Base-by-base conservation (phyloP, 2,888 invertebrate genomes). In the Eilema sororculum region DNA sequence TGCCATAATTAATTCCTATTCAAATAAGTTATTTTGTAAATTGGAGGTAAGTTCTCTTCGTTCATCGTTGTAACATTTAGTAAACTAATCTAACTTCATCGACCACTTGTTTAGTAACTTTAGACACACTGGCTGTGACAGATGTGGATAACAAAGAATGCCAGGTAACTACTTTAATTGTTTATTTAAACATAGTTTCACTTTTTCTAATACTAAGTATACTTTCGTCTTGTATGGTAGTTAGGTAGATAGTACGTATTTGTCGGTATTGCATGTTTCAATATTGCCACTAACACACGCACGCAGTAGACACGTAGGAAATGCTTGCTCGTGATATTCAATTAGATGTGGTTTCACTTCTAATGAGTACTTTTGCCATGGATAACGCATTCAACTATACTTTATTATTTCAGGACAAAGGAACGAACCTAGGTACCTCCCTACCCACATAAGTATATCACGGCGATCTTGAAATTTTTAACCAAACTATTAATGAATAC, bases 301-400 rank as follows among this genome's bases (percentile, higher is more conserved):
- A 91, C 90, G 89, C 90, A 88, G 84, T 79, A 87, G 87, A 87
- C 90, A 90, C 89, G 90, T 92, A 91, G 86, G 85, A 87, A 88
- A 87, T 86, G 85, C 78, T 81, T 79, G 85, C 89, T 93, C 92
- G 91, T 93, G 92, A 90, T 91, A 89, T 87, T 86, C 87, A 80
- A 94, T 94, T 93, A 85, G 94, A 87, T 89, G 87, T 91, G 93
- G 93, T 94, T 95, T 95, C 94, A 94, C 94, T 94, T 91, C 89
- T 90, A 89, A 89, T 88, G 87, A 85, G 84, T 84, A 78, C 79
- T 82, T 68, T 83, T 79, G 78, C 78, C 79, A 76, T 75, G 80
- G 76, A 78, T 84, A 84, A 82, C 78, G 72, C 72, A 77, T 67
- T 74, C 25, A 52, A 37, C 59, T 66, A 73, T 72, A 74, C 67